Base-by-base conservation (phyloP, 2,888 invertebrate genomes). In the Phaonia tiefii region DNA sequence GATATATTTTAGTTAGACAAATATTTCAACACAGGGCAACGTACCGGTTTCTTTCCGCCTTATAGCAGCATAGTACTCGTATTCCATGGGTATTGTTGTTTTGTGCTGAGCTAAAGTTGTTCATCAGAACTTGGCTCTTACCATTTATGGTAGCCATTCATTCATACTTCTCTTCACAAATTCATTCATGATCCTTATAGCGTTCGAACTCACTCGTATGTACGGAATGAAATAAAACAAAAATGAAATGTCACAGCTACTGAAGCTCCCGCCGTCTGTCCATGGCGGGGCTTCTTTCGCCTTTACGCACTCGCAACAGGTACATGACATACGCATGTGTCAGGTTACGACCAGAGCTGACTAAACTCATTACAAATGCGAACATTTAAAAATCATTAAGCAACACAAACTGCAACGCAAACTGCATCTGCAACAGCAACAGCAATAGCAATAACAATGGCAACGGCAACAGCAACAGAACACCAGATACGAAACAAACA, bases 371-470 rank as follows among this genome's bases (percentile, higher is more conserved):
- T 84, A 84, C 88, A 88, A 88, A 88, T 88, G 87, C 86, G 86
- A 87, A 87, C 88, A 87, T 88, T 88, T 88, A 88, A 88, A 88
- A 84, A 84, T 86, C 88, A 88, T 88, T 87, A 84, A 83, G 80
- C 72, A 51, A 72, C 75, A 72, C 70, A 80, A 71, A 49, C 67
- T 82, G 75, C 82, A 66, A 65, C 39, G 69, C 67, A 65, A 44
- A 31, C 26, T 2, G 25, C 13, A 1, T n/a, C 58, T 26, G 58
- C 31, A 4, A n/a, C 42, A 15, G 15, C 20, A n/a, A 17, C 10
- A 39, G 31, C 20, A 49, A 25, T 37, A 15, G 15, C 15, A 3
- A 3, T 31, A 60, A 13, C 10, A 13, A n/a, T 20, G 2, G 25
- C 63, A 13, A 25, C 37, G 17, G 60, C n/a, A 17, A 22, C 25